phyloP scores from a whole-genome alignment of 1,140 invertebrate genomes.

The Leptinotarsa defecta region DNA sequence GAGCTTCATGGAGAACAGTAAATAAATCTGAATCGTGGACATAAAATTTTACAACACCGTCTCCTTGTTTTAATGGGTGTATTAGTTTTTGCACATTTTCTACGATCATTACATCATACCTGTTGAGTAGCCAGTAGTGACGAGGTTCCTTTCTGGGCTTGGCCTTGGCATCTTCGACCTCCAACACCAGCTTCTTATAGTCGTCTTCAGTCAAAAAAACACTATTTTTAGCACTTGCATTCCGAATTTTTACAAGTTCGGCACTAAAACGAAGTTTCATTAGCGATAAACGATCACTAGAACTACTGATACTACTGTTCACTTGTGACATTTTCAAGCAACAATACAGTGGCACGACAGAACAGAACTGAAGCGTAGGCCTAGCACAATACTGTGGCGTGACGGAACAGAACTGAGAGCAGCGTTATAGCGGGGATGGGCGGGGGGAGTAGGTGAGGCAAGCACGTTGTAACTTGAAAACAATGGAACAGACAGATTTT shows the following conservation, averaged over 20 bases:
- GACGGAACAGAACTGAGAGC: conserved; percentile 11
- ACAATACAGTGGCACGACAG: background rate
- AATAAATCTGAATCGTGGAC: background rate
- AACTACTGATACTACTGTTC: too few species aligned
- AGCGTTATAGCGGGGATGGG: conserved; percentile 4
- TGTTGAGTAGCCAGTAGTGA: conserved; percentile 7
- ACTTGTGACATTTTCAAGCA: too few species aligned
- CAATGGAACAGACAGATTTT: background rate
- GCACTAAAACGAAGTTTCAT: too few species aligned
- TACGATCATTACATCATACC: conserved; percentile 6
- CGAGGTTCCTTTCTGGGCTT: background rate
- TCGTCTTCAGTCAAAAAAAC: conserved; percentile 11
- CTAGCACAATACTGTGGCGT: conserved; percentile 11
- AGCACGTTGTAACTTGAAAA: too few species aligned
- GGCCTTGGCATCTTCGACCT: background rate
- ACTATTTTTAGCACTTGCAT: background rate
- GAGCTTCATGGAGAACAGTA: conserved; percentile 38
- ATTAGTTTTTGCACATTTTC: background rate
- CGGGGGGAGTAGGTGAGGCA: background rate
- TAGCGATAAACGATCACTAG: too few species aligned
- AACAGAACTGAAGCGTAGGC: conserved; percentile 11
- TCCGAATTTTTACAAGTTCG: too few species aligned
- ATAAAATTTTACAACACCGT: background rate
- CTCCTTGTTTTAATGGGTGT: background rate
- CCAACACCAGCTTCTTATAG: background rate